Evolutionary conservation across 2,113 vertebrate genomes (phyloP), one percentile per base, ranked within the genome.

Genomic region (Podocnemis expansa): DNA sequence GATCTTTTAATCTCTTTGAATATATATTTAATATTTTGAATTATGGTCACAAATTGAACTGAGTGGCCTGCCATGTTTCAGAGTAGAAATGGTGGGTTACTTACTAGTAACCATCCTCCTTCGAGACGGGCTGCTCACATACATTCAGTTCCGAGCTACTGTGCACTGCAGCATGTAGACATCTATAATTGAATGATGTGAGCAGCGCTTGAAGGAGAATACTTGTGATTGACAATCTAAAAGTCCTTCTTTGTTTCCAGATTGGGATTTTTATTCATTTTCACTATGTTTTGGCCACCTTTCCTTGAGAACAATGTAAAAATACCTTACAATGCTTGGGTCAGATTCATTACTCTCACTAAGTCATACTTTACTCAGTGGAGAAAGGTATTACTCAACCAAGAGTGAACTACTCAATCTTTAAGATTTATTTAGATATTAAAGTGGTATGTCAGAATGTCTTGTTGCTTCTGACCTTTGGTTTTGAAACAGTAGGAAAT

Each of bases 401-500:
- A 78, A 83, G n/a, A 80, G 81, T 55, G 82, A 80, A 78, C 63
- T 52, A 76, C 84, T 41, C 14, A 10, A n/a, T 58, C 41, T 55
- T 82, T 21, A 82, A 76, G 34, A 81, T 92, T 95, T 91, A 93
- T 60, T 82, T 82, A 94, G 78, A 55, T 92, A 84, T 10, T 89
- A 14, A 51, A 0, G 5, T 80, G 47, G 82, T 91, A 91, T 88
- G 38, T 89, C 54, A 84, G 75, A 92, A 79, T 55, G 63, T 54
- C 80, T 94, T 55, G 17, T 94, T 89, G 56, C 89, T 96, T 67
- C 0, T 96, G 17, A n/a, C 16, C 49, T 85, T 94, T 95, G 90
- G 95, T 95, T 80, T 52, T 97, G 78, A 87, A 95, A 88, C 94
- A 51, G 24, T 93, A 79, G 80, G 80, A 90, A 94, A 95, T 96